Evolutionary conservation across 2,888 invertebrate species (phyloP), one percentile per base, ranked within the genome.

Genomic region (Chelonus formosanus): DNA sequence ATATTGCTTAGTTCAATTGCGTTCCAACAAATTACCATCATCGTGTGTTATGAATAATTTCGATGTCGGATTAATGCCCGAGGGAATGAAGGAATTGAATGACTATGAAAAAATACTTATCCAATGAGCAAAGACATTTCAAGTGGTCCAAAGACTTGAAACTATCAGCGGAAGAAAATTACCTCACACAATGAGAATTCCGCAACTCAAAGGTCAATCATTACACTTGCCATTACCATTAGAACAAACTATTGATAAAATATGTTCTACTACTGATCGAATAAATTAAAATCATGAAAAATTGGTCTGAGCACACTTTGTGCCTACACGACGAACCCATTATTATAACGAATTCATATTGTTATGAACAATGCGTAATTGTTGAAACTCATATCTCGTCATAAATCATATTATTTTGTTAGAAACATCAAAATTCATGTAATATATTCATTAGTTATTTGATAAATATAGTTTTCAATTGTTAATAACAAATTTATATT

Each of bases 191-290:
- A 61, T 74, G 43, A 67, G 65, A 44, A 56, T 73, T 31, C 56
- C 64, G 48, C 75, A 76, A 72, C 67, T 76, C 5, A 69, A 70
- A 63, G 77, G 76, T 55, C 68, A 73, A 43, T 76, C 76, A 60
- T 80, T 80, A 63, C 79, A 80, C 72, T 67, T 80, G 8, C 80
- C 81, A 8, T 68, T 81, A 6, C 79, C 80, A 2, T 34, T 78
- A 3, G 76, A 81, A 71, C 72, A 76, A 71, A 81, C 80, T 2
- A 61, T 79, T 5, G 71, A 75, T 70, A 82, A 78, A 71, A 63
- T 81, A 3, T 77, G 76, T 36, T 68, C 63, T 59, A 68, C 76
- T 8, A 74, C 71, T 20, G 73, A 76, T 10, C 72, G 78, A 10
- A 61, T 79, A 10, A 76, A 73, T 63, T 10, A n/a, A 47, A 70